Evolutionary conservation across 2,888 invertebrate species (phyloP).

Genomic region (Schizaphis graminum): DNA sequence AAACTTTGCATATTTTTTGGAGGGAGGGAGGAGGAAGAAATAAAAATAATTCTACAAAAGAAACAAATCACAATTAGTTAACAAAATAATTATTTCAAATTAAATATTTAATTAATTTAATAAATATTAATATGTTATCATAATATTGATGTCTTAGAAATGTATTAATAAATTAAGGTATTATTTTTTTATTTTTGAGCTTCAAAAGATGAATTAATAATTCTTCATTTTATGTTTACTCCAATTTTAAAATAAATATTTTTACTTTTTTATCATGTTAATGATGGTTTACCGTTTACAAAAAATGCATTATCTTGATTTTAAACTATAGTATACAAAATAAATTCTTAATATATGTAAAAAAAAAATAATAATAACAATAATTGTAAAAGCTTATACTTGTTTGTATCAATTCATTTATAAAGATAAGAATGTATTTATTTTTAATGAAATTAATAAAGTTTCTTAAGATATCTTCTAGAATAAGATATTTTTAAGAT

Average conservation of each 20-base stretch:
- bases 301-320: not conserved
- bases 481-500: not conserved
- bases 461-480: not conserved
- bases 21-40: no score
- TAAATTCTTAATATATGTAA: not conserved
- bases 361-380: not conserved
- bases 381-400: not conserved
- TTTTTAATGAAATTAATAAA: not conserved
- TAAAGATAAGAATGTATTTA: not conserved
- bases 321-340: not conserved
- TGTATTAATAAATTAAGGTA: not conserved
- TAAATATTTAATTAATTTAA: not conserved
- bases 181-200: not conserved
- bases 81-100: not conserved
- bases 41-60: no score
- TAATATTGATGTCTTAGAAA: not conserved
- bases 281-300: rapidly evolving
- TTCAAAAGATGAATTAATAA: not conserved
- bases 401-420: not conserved
- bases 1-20: not conserved
- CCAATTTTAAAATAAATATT: not conserved
- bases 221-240: not conserved
- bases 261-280: not conserved
- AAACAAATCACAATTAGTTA: not conserved
- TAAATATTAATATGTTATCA: not conserved